Evolutionary conservation across 2,888 invertebrate genomes (phyloP).

Genomic region (Dynastes tityus): DNA sequence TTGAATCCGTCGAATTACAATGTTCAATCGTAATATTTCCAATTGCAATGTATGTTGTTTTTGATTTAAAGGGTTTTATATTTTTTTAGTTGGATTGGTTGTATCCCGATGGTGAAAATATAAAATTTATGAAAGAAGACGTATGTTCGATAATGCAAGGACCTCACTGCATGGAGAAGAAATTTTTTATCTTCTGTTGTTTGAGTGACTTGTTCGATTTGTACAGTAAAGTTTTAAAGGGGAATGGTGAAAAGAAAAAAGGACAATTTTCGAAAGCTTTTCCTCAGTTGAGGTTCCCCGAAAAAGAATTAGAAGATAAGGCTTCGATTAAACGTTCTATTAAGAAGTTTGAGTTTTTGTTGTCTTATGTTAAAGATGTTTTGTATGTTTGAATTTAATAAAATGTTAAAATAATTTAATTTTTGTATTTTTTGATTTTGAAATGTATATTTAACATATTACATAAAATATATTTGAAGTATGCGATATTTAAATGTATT

Average conservation of each 20-base stretch:
- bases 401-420: background rate
- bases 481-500: no score
- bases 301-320: constrained; percentile 72
- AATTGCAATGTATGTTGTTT: constrained; percentile 18
- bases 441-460: no score
- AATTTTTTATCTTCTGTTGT: constrained; percentile 76
- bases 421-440: background rate
- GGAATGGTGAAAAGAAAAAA: constrained; percentile 54
- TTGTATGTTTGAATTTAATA: background rate
- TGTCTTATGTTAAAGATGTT: constrained; percentile 75
- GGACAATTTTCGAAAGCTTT: constrained; percentile 74
- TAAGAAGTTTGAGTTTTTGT: constrained; percentile 82
- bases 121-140: constrained; percentile 76
- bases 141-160: constrained; percentile 77
- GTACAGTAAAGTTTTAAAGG: constrained; percentile 68
- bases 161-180: constrained; percentile 72
- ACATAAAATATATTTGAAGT: no score
- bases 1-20: constrained; percentile 76
- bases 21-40: constrained; percentile 62
- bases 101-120: constrained; percentile 74
- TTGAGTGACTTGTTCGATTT: constrained; percentile 79
- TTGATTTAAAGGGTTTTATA: background rate
- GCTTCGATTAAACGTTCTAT: constrained; percentile 73
- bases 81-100: constrained; percentile 66
- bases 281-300: constrained; percentile 72